Evolutionary conservation across 2,888 invertebrate genomes (phyloP).

Genomic region (Limulus polyphemus): DNA sequence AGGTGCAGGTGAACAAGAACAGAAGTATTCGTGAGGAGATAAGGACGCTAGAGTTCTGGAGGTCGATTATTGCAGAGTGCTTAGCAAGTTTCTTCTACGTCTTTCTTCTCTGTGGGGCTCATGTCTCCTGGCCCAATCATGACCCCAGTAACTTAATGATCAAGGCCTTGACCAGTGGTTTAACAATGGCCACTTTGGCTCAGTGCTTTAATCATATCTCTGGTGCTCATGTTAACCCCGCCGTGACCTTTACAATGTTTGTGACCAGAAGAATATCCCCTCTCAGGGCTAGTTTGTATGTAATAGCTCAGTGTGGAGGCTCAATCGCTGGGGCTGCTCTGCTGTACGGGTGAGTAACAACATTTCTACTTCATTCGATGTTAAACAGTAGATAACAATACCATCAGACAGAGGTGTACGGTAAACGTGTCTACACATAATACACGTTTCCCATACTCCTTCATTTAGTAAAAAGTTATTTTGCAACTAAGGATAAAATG

Average conservation of each 20-base stretch:
- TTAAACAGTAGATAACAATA: too few relatives aligned
- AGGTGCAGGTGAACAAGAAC: conserved; percentile 14
- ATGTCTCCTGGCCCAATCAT: conserved; percentile 40
- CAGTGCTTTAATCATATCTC: conserved; percentile 81
- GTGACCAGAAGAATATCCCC: conserved; percentile 71
- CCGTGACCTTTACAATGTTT: conserved; percentile 71
- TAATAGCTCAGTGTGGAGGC: conserved; percentile 83
- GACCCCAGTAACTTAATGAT: conserved; percentile 13
- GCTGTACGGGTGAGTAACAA: conserved; percentile 52
- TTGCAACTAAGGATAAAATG: too few relatives aligned
- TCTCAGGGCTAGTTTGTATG: conserved; percentile 65
- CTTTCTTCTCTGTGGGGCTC: conserved; percentile 79
- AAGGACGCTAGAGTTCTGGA: conserved; percentile 76
- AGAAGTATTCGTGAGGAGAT: conserved; percentile 64
- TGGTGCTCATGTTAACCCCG: conserved; percentile 84
- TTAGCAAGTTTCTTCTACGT: conserved; percentile 81
- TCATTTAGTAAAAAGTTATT: too few relatives aligned
- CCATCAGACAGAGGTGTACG: too few relatives aligned
- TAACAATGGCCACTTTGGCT: conserved; percentile 69
- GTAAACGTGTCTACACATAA: too few relatives aligned
- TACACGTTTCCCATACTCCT: too few relatives aligned
- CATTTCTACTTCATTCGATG: too few relatives aligned
- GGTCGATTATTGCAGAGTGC: conserved; percentile 80
- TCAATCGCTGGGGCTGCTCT: conserved; percentile 86
- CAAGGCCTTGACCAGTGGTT: conserved; percentile 31